A percentile compares a stretch with the other conserved stretches of the same genome.
Evolutionary conservation across 2,113 vertebrate genomes (phyloP).

Genomic region (Megatriorchis doriae): DNA sequence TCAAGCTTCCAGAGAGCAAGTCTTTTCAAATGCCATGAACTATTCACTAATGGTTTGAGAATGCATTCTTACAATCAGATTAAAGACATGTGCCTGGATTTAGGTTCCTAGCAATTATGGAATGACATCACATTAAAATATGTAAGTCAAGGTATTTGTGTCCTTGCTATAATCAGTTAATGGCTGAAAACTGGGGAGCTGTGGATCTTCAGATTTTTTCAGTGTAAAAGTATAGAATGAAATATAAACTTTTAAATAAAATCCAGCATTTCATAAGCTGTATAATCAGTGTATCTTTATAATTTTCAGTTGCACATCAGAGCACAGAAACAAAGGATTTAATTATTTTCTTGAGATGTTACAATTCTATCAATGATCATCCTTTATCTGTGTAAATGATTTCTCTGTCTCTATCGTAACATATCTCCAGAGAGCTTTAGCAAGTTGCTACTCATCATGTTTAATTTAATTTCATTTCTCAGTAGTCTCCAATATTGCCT

Average conservation of each 20-base stretch:
- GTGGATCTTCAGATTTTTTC: neutral
- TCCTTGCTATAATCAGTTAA: neutral
- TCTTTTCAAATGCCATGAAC: neutral
- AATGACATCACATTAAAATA: neutral
- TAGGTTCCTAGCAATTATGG: neutral
- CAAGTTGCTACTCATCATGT: neutral
- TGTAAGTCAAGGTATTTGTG: neutral
- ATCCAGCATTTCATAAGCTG: rapidly evolving
- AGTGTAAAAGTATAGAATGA: neutral
- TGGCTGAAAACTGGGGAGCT: neutral
- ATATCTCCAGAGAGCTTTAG: neutral
- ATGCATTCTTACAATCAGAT: neutral
- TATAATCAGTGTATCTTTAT: neutral
- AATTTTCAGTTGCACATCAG: neutral
- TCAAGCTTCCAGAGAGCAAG: neutral
- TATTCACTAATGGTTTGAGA: neutral
- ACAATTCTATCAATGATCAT: neutral
- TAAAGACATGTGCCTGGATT: neutral
- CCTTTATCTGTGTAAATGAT: neutral
- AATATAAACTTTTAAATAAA: neutral
- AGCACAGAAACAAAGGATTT: neutral
- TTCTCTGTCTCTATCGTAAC: neutral
- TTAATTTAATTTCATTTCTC: neutral
- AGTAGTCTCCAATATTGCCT: neutral
- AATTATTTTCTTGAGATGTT: neutral